Evolutionary conservation across 2,113 vertebrate genomes (phyloP).

Genomic region (Microcebus murinus): DNA sequence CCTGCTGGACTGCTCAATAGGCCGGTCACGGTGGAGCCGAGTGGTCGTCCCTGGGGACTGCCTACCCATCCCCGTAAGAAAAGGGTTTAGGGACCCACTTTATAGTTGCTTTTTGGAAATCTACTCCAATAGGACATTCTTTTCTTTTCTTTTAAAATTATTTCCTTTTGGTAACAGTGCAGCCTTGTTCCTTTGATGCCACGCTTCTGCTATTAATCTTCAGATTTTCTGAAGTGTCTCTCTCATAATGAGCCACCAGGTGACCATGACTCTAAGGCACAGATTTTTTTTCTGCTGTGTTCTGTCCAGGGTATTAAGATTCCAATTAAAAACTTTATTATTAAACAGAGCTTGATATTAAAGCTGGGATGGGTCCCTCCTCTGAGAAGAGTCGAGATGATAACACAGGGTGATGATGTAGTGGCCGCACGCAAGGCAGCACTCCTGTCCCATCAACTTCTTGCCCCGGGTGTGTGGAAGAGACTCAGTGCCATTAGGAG

Average conservation of each 20-base stretch:
- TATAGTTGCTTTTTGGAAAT: neutral
- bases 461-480: accelerated
- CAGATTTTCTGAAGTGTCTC: constrained; percentile 17
- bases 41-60: neutral
- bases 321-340: neutral
- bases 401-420: neutral
- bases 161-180: neutral
- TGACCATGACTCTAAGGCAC: neutral
- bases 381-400: neutral
- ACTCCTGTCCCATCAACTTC: neutral
- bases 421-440: neutral
- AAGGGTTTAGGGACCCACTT: neutral
- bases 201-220: neutral
- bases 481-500: neutral
- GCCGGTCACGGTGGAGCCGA: accelerated
- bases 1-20: too few relatives aligned
- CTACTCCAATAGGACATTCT: neutral
- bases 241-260: neutral
- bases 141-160: neutral
- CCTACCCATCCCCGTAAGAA: neutral
- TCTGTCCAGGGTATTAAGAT: neutral
- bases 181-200: neutral
- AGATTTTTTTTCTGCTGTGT: neutral
- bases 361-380: neutral
- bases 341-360: neutral